Evolutionary conservation across 2,113 vertebrate species (phyloP).

Genomic region (Jacana jacana): DNA sequence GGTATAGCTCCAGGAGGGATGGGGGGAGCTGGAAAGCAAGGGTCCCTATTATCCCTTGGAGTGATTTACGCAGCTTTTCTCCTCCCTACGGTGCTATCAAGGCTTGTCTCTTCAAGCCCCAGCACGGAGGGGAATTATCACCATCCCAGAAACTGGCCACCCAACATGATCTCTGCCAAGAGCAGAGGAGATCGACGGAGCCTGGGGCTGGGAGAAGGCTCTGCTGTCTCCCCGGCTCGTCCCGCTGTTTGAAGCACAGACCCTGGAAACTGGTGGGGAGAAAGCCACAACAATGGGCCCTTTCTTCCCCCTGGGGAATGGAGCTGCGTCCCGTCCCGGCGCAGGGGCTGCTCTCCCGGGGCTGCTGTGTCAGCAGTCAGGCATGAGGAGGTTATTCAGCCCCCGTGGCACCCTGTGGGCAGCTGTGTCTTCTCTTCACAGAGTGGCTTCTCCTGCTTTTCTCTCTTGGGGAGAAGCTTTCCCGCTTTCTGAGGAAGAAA

Average conservation of each 20-base stretch:
- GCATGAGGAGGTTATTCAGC: background rate
- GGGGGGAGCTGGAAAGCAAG: background rate
- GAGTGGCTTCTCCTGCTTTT: background rate
- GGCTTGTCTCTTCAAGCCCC: background rate
- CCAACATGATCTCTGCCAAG: rapidly evolving
- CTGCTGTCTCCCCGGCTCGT: rapidly evolving
- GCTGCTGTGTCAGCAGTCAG: background rate
- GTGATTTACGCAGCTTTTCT: background rate
- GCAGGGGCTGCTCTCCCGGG: background rate
- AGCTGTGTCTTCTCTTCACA: background rate
- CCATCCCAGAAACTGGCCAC: rapidly evolving
- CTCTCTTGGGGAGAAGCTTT: background rate
- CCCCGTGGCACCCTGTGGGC: background rate
- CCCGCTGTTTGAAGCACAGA: background rate
- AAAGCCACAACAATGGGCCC: background rate
- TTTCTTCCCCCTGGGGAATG: background rate
- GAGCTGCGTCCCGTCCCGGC: background rate
- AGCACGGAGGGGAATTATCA: rapidly evolving
- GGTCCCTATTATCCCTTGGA: rapidly evolving
- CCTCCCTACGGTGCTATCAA: background rate
- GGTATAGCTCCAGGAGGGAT: rapidly evolving
- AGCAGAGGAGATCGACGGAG: rapidly evolving
- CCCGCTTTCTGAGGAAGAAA: background rate
- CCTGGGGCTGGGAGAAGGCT: background rate
- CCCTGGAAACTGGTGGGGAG: background rate